Conservation (phyloP, 2,888 invertebrate genomes). For the Chouioia cunea region DNA sequence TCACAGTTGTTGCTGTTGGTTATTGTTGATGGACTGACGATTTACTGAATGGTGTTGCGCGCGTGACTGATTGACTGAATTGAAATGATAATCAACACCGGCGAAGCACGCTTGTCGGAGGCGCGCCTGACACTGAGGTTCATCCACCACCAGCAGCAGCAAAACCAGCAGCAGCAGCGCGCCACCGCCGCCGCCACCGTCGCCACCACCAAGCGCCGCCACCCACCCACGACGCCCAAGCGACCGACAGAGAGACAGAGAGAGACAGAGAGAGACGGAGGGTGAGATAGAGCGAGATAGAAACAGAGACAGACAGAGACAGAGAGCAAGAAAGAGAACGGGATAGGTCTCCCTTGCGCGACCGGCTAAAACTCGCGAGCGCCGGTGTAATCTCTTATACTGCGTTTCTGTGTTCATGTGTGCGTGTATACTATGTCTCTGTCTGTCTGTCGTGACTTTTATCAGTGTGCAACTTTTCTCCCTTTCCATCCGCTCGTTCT, state of each 20-base stretch:
- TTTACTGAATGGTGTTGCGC: too few species aligned
- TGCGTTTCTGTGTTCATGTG: too few species aligned
- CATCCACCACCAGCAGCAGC: slow-evolving; percentile 64
- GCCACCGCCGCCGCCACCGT: slow-evolving; percentile 48
- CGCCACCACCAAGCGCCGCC: slow-evolving; percentile 49
- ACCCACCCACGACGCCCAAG: slow-evolving; percentile 60
- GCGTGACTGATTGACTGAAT: too few species aligned
- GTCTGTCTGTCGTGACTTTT: background rate
- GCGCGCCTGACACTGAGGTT: slow-evolving; percentile 69
- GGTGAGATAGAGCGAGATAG: background rate
- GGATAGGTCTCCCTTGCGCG: background rate
- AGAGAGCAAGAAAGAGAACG: slow-evolving; percentile 2
- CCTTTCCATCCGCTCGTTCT: background rate
- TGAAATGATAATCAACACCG: slow-evolving; percentile 24
- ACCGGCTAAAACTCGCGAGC: background rate
- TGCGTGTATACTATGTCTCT: too few species aligned
- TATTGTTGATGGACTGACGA: too few species aligned
- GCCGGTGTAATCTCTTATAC: too few species aligned
- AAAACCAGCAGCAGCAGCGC: slow-evolving; percentile 44
- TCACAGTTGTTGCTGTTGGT: too few species aligned
- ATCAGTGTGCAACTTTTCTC: background rate
- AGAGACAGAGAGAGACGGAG: slow-evolving; percentile 6
- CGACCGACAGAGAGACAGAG: background rate
- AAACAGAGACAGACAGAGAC: background rate
- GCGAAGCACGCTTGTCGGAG: slow-evolving; percentile 68